Evolutionary conservation across 1,140 invertebrate species (phyloP).

Genomic region (Musca domestica): DNA sequence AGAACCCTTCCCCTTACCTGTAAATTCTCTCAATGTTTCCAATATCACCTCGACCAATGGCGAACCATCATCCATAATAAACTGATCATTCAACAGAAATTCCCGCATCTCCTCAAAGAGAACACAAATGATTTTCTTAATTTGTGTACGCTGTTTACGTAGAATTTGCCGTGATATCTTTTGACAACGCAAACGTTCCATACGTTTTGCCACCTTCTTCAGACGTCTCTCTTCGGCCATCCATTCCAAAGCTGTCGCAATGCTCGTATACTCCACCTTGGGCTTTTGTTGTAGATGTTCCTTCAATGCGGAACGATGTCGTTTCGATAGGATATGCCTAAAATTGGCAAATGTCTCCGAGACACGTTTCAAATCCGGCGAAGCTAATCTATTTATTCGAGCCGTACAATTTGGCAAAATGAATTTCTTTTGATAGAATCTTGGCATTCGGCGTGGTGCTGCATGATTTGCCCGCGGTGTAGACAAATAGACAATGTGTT

Average conservation of each 20-base stretch:
- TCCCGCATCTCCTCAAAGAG: slow-evolving; percentile 52
- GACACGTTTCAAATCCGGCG: slow-evolving; percentile 36
- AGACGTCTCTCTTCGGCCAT: slow-evolving; percentile 44
- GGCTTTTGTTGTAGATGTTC: slow-evolving; percentile 38
- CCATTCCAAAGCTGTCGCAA: slow-evolving; percentile 43
- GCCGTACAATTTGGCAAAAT: slow-evolving; percentile 39
- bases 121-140: slow-evolving; percentile 46
- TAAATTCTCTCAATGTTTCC: slow-evolving; percentile 44
- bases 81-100: slow-evolving; percentile 47
- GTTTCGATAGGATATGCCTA: slow-evolving; percentile 30
- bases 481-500: slow-evolving; percentile 44
- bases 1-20: slow-evolving; percentile 29
- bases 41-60: slow-evolving; percentile 40
- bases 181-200: slow-evolving; percentile 35
- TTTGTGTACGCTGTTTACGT: slow-evolving; percentile 42
- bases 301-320: slow-evolving; percentile 33
- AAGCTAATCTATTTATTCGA: slow-evolving; percentile 41
- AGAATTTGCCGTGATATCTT: slow-evolving; percentile 39
- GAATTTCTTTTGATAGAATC: slow-evolving; percentile 35
- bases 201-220: slow-evolving; percentile 29
- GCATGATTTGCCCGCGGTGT: slow-evolving; percentile 41
- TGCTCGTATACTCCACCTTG: slow-evolving; percentile 33
- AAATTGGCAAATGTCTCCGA: slow-evolving; percentile 34
- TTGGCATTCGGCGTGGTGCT: slow-evolving; percentile 23
- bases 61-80: slow-evolving; percentile 44